Evolutionary conservation across 2,113 vertebrate species (phyloP), one percentile per base, ranked within the genome.

Genomic region (Istiophorus platypterus): DNA sequence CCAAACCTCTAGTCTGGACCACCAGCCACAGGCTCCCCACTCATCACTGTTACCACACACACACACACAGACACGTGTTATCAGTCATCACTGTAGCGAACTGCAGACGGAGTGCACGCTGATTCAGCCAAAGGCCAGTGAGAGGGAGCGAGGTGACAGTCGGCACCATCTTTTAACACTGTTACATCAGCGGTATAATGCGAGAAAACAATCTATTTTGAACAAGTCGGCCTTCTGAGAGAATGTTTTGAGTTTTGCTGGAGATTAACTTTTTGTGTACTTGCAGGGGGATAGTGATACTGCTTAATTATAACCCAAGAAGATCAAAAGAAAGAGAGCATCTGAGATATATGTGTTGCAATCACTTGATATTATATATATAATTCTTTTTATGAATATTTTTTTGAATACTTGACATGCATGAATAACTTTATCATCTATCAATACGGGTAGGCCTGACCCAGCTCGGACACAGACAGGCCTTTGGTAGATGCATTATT

Each of bases 1-100:
- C 87, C 87, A 85, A 78, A 83, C 78, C 80, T 63, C 62, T 20
- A 39, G 84, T 80, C 88, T 87, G 81, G 84, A 91, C 78, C 89
- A 77, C 82, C 77, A 81, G 49, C 80, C 70, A 11, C 78, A 84
- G 75, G 24, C 78, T 70, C 77, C 72, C 81, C 82, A 76, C 83
- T 85, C 72, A 89, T 79, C 81, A 71, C 65, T 49, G 1, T 47
- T 20, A 80, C 70, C 65, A 57, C 63, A 57, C 76, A 84, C 70
- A 82, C 82, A 68, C 88, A 84, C 22, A 68, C 6, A 67, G 52
- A 78, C 65, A 47, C 17, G 8, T 61, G 56, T 75, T 75, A 73
- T 85, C 82, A 85, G 80, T 79, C 84, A 85, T 78, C 71, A 47
- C 62, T 45, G n/a, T 2, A 61, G 54, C 72, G 37, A 70, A 61